These are phyloP conservation scores for Eupithecia centaureata DNA, from an alignment of 2,888 invertebrate species.

Conservation along the genomic window DNA sequence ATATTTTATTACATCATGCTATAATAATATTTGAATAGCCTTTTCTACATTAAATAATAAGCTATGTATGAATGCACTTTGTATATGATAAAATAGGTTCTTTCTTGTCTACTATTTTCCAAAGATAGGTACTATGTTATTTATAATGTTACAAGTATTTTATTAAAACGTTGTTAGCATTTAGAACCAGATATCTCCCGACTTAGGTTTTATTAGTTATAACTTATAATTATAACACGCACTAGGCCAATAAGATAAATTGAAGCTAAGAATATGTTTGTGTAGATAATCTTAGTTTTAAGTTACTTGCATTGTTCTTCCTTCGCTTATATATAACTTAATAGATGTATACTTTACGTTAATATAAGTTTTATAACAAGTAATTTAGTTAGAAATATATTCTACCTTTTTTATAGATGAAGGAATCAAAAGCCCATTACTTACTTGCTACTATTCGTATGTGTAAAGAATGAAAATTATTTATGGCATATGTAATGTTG, in stretches of 20 bases:
- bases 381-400: neutral
- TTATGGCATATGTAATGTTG: neutral
- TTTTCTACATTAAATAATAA: neutral
- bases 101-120: slow-evolving; percentile 16
- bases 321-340: neutral
- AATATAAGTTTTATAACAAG: neutral
- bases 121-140: slow-evolving; percentile 23
- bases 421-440: neutral
- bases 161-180: neutral
- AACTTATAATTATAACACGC: too few relatives aligned
- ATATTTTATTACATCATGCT: too few relatives aligned
- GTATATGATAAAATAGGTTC: neutral
- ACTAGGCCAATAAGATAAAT: neutral
- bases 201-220: neutral
- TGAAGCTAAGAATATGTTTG: neutral
- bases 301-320: neutral
- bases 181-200: neutral
- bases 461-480: neutral
- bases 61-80: neutral
- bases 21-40: neutral
- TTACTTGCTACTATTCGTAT: neutral
- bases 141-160: slow-evolving; percentile 9
- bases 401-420: neutral
- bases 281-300: neutral
- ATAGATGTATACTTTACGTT: neutral